Base-by-base conservation (phyloP, 2,113 vertebrate genomes). In the Oophaga pumilio region DNA sequence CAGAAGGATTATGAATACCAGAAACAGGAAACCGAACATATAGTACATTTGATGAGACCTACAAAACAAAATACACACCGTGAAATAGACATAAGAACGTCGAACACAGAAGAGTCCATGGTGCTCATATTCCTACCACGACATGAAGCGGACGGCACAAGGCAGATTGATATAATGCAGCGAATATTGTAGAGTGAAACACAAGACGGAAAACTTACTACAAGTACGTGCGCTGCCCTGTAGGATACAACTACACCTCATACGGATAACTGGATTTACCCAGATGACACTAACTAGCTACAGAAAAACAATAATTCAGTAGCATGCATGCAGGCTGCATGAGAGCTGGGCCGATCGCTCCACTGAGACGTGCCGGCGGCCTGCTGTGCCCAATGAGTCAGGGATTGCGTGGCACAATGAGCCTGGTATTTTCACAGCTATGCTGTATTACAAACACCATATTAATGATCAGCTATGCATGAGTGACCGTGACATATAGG, bases 21-120 rank as follows among this genome's bases (percentile, higher is more conserved):
- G 92, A 91, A 98, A 97, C 64, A 98, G 93, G 92, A 98, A 98
- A 18, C 95, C 96, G 90, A 97, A 97, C 96, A 98, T 97, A 92
- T 97, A 97, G 91, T 98, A 97, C 96, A 97, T 96, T 92, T 98
- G 96, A 93, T 97, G 96, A 89, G 96, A 98, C 96, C 97, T 98
- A 91, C 92, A 94, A 91, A 88, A 88, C 87, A 84, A 84, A 88
- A 83, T 60, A 86, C 43, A 86, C 53, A 28, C 43, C 28, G 24
- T 86, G 85, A 79, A 62, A 86, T 26, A 79, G 5, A 79, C 22
- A 18, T 1, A 66, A 64, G 33, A 17, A 76, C 24, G n/a, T 66
- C 20, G 6, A 15, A 78, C 76, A 78, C 18, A 56, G 52, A 17
- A 56, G 52, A 53, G 52, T 22, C 1, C 11, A 69, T 33, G 68